These are phyloP conservation scores for Sepioteuthis lessoniana DNA, from an alignment of 2,888 invertebrate genomes.

Conservation along the genomic window DNA sequence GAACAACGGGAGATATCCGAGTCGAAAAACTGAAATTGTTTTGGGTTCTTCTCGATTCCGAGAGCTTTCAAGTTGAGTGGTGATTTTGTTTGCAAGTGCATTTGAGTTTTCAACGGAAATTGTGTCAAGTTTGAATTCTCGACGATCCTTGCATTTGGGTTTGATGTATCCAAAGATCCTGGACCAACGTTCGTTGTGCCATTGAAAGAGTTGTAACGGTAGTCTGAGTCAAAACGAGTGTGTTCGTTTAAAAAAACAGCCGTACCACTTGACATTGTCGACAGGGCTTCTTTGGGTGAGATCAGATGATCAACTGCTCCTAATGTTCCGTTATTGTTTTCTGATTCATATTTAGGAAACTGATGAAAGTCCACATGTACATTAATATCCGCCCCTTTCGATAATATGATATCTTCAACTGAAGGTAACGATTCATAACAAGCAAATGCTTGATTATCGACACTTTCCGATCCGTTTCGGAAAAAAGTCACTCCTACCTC, in stretches of 20 bases:
- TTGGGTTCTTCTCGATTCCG: not conserved
- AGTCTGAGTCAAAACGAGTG: not conserved
- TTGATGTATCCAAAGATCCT: not conserved
- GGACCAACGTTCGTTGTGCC: not conserved
- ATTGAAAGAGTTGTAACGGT: not conserved
- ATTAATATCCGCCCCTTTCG: constrained; percentile 10
- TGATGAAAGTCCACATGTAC: not conserved
- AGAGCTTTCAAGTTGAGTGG: not conserved
- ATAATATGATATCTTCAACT: constrained; percentile 35
- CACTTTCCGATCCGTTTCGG: not conserved
- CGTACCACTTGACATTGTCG: not conserved
- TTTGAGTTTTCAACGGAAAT: not conserved
- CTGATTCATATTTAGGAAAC: constrained; percentile 37
- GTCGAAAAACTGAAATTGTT: not conserved
- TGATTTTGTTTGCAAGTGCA: not conserved
- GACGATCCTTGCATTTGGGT: not conserved
- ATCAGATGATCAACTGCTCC: not conserved
- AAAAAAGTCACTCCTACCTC: not conserved
- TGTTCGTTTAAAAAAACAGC: not conserved
- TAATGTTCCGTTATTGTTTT: not conserved
- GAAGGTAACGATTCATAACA: constrained; percentile 24
- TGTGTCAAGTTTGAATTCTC: not conserved
- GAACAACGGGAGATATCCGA: not conserved
- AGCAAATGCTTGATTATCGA: not conserved
- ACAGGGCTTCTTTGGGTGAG: not conserved